phyloP scores from a whole-genome alignment of 2,797 vertebrate genomes.

The Dryobates pubescens region DNA sequence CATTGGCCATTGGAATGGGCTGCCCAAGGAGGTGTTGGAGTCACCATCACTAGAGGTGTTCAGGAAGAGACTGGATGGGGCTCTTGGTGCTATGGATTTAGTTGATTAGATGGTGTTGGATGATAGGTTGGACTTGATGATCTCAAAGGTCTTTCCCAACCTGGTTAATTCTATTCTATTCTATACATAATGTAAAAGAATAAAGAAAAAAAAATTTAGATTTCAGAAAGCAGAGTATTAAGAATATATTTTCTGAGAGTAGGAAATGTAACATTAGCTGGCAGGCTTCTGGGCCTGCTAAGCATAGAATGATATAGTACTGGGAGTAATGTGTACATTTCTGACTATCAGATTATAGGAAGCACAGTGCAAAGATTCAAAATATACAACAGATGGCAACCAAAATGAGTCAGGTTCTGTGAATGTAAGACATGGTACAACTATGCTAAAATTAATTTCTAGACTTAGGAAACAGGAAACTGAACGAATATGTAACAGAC shows the following conservation, averaged over 20 bases:
- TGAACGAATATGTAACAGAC: not conserved
- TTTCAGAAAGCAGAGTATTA: not conserved
- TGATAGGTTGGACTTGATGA: too few relatives aligned
- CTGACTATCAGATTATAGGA: conserved; percentile 6
- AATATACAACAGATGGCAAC: conserved; percentile 51
- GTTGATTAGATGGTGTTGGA: too few relatives aligned
- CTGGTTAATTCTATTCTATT: too few relatives aligned
- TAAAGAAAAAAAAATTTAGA: not conserved
- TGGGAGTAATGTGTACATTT: not conserved
- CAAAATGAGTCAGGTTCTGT: conserved; percentile 50
- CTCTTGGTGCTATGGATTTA: too few relatives aligned
- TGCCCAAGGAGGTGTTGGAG: too few relatives aligned
- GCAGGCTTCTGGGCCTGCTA: not conserved
- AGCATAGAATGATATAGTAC: not conserved
- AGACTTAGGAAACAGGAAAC: conserved; percentile 48
- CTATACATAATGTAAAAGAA: not conserved
- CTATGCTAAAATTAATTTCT: conserved; percentile 49
- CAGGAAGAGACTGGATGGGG: too few relatives aligned
- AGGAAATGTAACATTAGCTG: not conserved
- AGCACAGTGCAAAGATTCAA: conserved; percentile 34
- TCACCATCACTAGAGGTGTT: too few relatives aligned
- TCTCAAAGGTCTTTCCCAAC: too few relatives aligned
- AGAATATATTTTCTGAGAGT: not conserved
- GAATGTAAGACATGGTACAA: conserved; percentile 22
- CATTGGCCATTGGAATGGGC: too few relatives aligned